Percentiles rank a stretch among this genome's conserved stretches.
phyloP scores from a whole-genome alignment of 1,140 invertebrate species.

The Neodiprion fabricii region DNA sequence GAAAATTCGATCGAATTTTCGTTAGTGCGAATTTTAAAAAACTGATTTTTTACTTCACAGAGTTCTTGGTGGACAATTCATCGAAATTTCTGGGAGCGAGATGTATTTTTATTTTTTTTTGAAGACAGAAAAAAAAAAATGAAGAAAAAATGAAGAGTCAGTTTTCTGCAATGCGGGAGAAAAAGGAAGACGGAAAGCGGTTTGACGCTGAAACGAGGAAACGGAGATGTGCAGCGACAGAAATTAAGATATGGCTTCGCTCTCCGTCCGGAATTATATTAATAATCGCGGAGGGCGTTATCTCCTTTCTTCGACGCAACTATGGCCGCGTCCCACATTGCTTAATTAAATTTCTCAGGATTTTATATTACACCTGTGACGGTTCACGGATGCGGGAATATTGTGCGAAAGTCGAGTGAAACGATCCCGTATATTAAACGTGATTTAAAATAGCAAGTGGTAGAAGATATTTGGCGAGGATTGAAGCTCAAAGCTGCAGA shows the following conservation, averaged over 20 bases:
- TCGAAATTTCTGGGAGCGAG: neutral
- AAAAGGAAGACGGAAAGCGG: constrained; percentile 21
- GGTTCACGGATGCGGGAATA: neutral
- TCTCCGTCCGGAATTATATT: constrained; percentile 47
- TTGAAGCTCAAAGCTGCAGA: too few species aligned
- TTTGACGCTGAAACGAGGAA: constrained; percentile 10
- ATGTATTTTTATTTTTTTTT: constrained; percentile 10
- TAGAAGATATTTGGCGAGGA: too few species aligned
- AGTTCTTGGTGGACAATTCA: constrained; percentile 16
- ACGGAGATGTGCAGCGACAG: constrained; percentile 20
- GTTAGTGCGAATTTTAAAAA: too few species aligned
- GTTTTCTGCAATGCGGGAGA: neutral
- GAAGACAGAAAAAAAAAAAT: constrained; percentile 12
- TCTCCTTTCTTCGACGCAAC: constrained; percentile 24
- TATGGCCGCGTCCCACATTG: constrained; percentile 24
- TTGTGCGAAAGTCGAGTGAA: too few species aligned
- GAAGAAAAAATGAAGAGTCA: neutral
- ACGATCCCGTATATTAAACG: too few species aligned
- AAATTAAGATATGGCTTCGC: constrained; percentile 44
- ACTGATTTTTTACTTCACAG: constrained; percentile 13
- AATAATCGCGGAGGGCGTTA: constrained; percentile 40
- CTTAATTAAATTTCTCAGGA: constrained; percentile 53
- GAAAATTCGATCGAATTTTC: too few species aligned
- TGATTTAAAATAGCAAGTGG: too few species aligned
- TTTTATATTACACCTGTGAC: constrained; percentile 39